Evolutionary conservation across 2,888 invertebrate genomes (phyloP).

Genomic region (Nowickia ferox): DNA sequence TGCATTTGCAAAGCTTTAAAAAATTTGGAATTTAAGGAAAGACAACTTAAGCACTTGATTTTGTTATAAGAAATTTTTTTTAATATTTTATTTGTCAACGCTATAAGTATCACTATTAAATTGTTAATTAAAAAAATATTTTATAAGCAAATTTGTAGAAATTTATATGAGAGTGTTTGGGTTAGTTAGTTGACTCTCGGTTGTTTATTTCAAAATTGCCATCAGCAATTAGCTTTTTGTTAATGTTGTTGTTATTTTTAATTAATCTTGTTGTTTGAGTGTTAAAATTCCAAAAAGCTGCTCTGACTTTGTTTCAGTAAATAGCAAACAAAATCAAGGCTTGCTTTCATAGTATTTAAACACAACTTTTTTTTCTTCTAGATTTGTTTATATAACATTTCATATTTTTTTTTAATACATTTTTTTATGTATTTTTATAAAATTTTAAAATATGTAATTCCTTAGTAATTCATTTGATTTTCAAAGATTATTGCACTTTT

Average conservation of each 20-base stretch:
- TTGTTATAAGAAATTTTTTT: neutral
- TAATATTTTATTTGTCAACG: too few species aligned
- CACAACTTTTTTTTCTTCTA: neutral
- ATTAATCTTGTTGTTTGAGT: neutral
- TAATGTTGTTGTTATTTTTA: neutral
- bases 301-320: constrained; percentile 37
- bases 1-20: constrained; percentile 47
- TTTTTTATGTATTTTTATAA: neutral
- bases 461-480: neutral
- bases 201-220: too few species aligned
- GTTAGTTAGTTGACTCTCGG: too few species aligned
- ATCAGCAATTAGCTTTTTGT: too few species aligned
- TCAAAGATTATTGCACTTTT: neutral
- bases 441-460: neutral
- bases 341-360: constrained; percentile 53
- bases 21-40: constrained; percentile 1
- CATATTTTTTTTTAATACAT: neutral
- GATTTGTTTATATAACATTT: neutral
- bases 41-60: neutral
- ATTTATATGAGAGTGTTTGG: too few species aligned
- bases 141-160: too few species aligned
- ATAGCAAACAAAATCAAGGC: constrained; percentile 43
- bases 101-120: too few species aligned
- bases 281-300: constrained; percentile 43
- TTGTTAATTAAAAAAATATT: too few species aligned